Evolutionary conservation across 1,140 invertebrate genomes (phyloP), one percentile per base, ranked within the genome.

Genomic region (Solenopsis fugax): DNA sequence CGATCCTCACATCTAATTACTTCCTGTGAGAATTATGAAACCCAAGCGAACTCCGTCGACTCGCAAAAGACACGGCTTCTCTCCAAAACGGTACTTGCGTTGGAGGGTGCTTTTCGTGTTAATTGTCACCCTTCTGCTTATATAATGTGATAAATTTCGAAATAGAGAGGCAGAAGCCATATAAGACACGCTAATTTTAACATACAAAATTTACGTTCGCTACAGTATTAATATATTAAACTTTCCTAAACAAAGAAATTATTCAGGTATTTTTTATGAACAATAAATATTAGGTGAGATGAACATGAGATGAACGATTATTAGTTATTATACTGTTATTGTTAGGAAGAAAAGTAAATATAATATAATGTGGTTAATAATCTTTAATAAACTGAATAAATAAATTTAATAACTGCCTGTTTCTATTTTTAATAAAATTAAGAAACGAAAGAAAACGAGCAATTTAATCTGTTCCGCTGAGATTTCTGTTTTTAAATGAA

Each of bases 1-100:
- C 67, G 58, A 82, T 78, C 64, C 71, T 90, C 24, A 72, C 86
- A 77, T 90, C 89, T 90, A 90, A 90, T 90, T 90, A 88, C 76
- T 90, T 72, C 58, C 73, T 82, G 52, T 34, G 48, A 81, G 71
- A 58, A 88, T 87, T 77, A 77, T 86, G 89, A 88, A 90, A 90
- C 29, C 65, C 67, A 73, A 82, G 87, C 71, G 60, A 62, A 84
- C 56, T 85, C 45, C 62, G 18, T 85, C 56, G 50, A 81, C 60
- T 89, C 71, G 81, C 85, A 88, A 88, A 85, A 87, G 86, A 29
- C 13, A 86, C 34, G 56, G 54, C 88, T 87, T 75, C 58, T 72
- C 81, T 81, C 21, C 65, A 56, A 90, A 90, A 86, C 73, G 76
- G 24, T 29, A 69, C 86, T 90, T 77, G 29, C 45, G 18, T 56